A percentile compares a stretch with the other conserved stretches of the same genome.
phyloP scores from a whole-genome alignment of 1,140 invertebrate species.

The Patella vulgata region DNA sequence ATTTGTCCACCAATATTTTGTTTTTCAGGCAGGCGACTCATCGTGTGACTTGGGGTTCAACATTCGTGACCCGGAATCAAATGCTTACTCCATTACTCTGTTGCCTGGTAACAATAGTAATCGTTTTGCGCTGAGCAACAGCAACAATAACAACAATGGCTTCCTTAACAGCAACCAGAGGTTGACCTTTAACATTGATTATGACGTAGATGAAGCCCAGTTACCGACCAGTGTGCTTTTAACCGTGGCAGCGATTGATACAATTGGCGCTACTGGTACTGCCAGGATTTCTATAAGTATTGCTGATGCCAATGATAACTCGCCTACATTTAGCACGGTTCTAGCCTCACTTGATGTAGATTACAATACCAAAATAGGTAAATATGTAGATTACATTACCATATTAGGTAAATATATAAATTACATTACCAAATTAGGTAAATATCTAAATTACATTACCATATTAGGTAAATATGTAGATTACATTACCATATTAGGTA shows the following conservation, averaged over 20 bases:
- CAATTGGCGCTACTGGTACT: slow-evolving; percentile 1
- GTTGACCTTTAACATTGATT: slow-evolving; percentile 29
- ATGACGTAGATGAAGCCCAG: slow-evolving; percentile 23
- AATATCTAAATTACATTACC: too few species aligned
- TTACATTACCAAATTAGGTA: background rate
- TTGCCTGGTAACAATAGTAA: slow-evolving; percentile 21
- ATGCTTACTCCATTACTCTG: slow-evolving; percentile 18
- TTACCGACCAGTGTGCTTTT: slow-evolving; percentile 13
- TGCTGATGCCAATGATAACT: slow-evolving; percentile 29
- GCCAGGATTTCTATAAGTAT: slow-evolving; percentile 21
- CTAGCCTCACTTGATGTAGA: background rate
- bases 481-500: background rate
- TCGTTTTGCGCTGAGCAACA: background rate
- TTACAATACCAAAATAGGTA: background rate
- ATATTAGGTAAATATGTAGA: too few species aligned
- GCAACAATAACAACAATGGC: background rate
- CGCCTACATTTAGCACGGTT: slow-evolving; percentile 12
- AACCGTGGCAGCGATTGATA: slow-evolving; percentile 23
- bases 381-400: too few species aligned
- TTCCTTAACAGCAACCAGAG: background rate
- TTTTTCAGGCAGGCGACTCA: slow-evolving; percentile 21
- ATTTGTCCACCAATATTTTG: too few species aligned
- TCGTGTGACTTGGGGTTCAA: slow-evolving; percentile 12
- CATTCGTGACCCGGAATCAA: slow-evolving; percentile 18
- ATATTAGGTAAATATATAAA: too few species aligned